phyloP scores from a whole-genome alignment of 2,888 invertebrate species.

The Eilema depressum region DNA sequence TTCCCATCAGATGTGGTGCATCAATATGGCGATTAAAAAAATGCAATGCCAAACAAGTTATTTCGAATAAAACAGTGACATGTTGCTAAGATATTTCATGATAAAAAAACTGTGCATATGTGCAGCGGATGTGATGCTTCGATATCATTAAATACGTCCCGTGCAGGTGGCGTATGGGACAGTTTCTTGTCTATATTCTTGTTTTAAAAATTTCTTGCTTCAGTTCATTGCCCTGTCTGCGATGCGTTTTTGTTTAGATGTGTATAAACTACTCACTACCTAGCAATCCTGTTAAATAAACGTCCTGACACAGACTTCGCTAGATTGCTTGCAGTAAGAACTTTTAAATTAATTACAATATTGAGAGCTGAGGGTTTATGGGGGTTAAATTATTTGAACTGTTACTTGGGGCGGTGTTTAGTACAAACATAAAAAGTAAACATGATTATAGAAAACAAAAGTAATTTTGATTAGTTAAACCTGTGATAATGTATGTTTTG shows the following conservation, averaged over 20 bases:
- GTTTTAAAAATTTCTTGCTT: slow-evolving; percentile 3
- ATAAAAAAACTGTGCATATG: slow-evolving; percentile 17
- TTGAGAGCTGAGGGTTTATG: neutral
- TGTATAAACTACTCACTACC: neutral
- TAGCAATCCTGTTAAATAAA: neutral
- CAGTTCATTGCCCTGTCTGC: neutral
- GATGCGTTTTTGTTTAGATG: neutral
- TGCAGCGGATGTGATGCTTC: slow-evolving; percentile 20
- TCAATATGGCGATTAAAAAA: neutral
- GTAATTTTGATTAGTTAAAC: no score
- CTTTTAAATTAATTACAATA: neutral
- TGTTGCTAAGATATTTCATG: neutral
- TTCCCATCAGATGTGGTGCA: neutral
- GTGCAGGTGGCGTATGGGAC: slow-evolving; percentile 35
- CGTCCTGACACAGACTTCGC: neutral
- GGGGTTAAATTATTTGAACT: neutral
- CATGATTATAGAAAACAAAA: no score
- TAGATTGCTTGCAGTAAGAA: neutral
- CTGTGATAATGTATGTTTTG: no score
- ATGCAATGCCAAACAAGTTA: no score
- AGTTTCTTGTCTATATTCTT: slow-evolving; percentile 17
- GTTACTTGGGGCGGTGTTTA: no score
- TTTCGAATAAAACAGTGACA: neutral
- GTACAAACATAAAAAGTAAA: no score
- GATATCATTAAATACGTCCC: slow-evolving; percentile 30